These are phyloP conservation scores for Variabilichromis moorii DNA, from an alignment of 2,113 vertebrate species.

Conservation along the genomic window DNA sequence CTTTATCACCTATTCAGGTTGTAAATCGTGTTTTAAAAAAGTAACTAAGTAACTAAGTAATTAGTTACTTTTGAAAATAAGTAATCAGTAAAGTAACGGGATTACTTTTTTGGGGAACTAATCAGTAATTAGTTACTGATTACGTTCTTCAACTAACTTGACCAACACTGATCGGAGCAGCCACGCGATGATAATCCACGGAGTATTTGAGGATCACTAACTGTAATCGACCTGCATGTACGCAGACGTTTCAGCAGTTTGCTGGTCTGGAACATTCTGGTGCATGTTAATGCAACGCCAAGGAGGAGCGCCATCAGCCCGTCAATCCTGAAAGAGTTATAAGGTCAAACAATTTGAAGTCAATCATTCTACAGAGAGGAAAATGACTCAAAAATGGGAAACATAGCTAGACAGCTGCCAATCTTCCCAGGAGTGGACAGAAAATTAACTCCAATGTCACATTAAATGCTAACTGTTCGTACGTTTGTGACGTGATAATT, in stretches of 20 bases:
- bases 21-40: too few relatives aligned
- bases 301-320: not conserved
- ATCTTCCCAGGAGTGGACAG: not conserved
- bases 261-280: not conserved
- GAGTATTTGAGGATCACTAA: not conserved
- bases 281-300: not conserved
- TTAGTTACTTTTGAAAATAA: too few relatives aligned
- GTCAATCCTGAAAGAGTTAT: not conserved
- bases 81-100: too few relatives aligned
- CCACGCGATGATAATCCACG: not conserved
- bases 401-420: not conserved
- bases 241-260: not conserved
- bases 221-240: not conserved
- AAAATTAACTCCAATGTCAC: not conserved
- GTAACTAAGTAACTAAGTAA: too few relatives aligned
- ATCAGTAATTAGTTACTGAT: too few relatives aligned
- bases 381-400: not conserved
- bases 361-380: not conserved
- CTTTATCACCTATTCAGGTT: too few relatives aligned
- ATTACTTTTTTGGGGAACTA: too few relatives aligned
- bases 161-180: not conserved
- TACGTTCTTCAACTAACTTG: too few relatives aligned
- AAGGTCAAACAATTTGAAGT: not conserved
- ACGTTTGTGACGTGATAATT: not conserved
- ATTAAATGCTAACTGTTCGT: rapidly evolving